phyloP scores from a whole-genome alignment of 2,113 vertebrate species.

The Morone chrysops region DNA sequence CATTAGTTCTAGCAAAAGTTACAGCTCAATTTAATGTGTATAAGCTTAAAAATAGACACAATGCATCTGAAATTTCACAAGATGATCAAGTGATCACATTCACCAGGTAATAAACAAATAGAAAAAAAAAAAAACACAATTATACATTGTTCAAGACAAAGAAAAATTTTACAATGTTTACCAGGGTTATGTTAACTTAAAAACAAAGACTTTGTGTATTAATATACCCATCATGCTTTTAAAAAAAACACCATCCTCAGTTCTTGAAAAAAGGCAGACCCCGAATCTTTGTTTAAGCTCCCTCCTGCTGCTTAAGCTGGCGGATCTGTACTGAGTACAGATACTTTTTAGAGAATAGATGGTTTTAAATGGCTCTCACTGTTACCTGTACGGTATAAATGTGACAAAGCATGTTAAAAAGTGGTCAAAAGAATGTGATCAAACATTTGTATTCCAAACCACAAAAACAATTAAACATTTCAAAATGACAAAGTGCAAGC shows the following conservation, averaged over 20 bases:
- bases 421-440: conserved; percentile 87
- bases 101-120: conserved; percentile 76
- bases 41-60: conserved; percentile 71
- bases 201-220: conserved; percentile 54
- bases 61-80: conserved; percentile 93
- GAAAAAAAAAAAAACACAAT: conserved; percentile 79
- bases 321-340: conserved; percentile 98
- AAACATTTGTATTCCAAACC: conserved; percentile 85
- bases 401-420: conserved; percentile 99
- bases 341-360: conserved; percentile 98
- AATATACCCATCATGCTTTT: conserved; percentile 88
- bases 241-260: conserved; percentile 86
- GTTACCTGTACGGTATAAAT: conserved; percentile 99
- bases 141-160: conserved; percentile 82
- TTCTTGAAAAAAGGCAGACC: conserved; percentile 93
- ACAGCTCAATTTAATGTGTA: conserved; percentile 18
- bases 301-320: conserved; percentile 97
- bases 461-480: conserved; percentile 78
- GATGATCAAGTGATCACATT: conserved; percentile 86
- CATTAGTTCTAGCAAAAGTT: conserved; percentile 27
- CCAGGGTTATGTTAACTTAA: conserved; percentile 74
- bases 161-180: conserved; percentile 66
- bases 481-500: conserved; percentile 56
- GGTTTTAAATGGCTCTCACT: conserved; percentile 99
- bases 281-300: conserved; percentile 98